Conservation (phyloP, 2,888 invertebrate species). For the Deilephila elpenor region DNA sequence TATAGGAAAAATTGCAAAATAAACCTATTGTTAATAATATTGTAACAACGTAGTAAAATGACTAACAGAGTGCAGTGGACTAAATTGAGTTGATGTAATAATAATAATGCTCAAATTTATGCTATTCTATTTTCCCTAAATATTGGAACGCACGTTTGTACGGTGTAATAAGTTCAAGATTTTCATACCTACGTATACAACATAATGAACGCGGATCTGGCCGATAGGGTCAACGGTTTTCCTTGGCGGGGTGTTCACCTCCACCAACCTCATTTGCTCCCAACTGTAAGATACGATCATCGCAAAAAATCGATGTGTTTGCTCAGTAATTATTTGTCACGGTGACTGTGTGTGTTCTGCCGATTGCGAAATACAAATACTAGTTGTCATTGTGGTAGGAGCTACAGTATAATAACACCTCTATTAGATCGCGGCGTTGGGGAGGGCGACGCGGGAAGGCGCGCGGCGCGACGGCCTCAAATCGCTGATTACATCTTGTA, state of each 20-base stretch:
- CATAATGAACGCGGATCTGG: constrained; percentile 65
- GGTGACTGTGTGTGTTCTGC: constrained; percentile 33
- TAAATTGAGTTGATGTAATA: neutral
- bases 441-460: constrained; percentile 12
- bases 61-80: neutral
- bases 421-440: neutral
- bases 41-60: neutral
- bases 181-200: constrained; percentile 32
- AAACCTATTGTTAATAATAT: neutral
- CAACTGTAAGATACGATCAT: constrained; percentile 50
- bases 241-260: constrained; percentile 82
- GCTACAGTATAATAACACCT: constrained; percentile 5
- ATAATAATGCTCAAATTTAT: neutral
- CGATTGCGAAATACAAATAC: neutral
- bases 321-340: constrained; percentile 38
- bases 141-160: neutral
- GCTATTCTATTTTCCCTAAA: neutral
- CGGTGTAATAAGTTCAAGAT: constrained; percentile 31
- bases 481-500: constrained; percentile 41
- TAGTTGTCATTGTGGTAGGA: neutral
- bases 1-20: neutral
- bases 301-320: constrained; percentile 41
- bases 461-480: constrained; percentile 26
- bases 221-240: constrained; percentile 77
- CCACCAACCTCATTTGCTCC: constrained; percentile 60